phyloP scores from a whole-genome alignment of 2,797 vertebrate species.

The Hippocampus kuda region DNA sequence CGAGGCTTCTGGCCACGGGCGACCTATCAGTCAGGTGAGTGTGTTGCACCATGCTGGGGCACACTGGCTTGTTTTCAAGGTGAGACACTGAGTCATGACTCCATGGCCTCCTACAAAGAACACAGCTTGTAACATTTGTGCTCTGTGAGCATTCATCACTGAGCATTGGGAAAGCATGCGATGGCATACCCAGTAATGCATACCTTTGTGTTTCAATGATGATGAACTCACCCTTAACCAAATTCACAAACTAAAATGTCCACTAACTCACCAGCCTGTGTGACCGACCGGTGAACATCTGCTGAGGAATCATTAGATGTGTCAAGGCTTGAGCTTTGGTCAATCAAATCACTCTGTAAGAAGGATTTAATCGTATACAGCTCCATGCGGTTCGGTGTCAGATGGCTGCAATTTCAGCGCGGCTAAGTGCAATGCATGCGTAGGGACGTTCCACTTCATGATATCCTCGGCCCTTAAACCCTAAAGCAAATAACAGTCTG shows the following conservation, averaged over 20 bases:
- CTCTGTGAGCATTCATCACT: background rate
- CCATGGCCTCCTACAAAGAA: background rate
- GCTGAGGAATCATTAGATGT: slow-evolving; percentile 38
- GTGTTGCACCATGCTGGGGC: slow-evolving; percentile 3
- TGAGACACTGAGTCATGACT: background rate
- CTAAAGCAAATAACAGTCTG: slow-evolving; percentile 42
- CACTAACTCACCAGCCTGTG: background rate
- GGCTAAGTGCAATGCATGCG: slow-evolving; percentile 11
- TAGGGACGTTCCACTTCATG: slow-evolving; percentile 34
- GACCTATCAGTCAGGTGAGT: slow-evolving; percentile 10
- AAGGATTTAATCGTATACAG: slow-evolving; percentile 43
- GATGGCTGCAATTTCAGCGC: slow-evolving; percentile 30
- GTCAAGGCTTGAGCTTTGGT: slow-evolving; percentile 34
- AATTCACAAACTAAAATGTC: background rate
- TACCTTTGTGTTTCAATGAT: background rate
- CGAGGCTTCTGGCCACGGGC: slow-evolving; percentile 7
- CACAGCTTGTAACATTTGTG: background rate
- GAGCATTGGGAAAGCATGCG: background rate
- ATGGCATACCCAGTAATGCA: background rate
- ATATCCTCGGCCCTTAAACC: slow-evolving; percentile 45
- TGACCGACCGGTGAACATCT: slow-evolving; percentile 30
- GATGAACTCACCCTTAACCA: background rate
- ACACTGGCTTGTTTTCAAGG: background rate
- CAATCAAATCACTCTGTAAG: slow-evolving; percentile 42
- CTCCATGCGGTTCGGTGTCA: slow-evolving; percentile 41